Percentiles rank a stretch among this genome's conserved stretches.
Evolutionary conservation across 2,888 invertebrate species (phyloP).

Genomic region (Acronicta psi): DNA sequence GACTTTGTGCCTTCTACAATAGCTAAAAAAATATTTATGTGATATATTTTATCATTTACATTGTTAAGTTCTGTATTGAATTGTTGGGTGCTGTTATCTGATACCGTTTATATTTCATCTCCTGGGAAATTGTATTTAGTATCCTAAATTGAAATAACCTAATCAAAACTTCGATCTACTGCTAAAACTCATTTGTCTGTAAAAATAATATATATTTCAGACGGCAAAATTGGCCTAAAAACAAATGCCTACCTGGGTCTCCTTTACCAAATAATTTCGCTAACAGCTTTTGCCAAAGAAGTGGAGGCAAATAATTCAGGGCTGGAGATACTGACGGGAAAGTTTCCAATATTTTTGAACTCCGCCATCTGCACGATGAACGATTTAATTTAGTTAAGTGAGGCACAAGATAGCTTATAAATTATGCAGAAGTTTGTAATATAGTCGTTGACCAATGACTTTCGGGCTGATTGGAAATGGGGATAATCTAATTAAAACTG

Average conservation of each 20-base stretch:
- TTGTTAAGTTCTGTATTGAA: neutral
- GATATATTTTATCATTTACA: neutral
- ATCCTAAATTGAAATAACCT: constrained; percentile 14
- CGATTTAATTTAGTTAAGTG: constrained; percentile 79
- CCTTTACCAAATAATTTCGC: constrained; percentile 52
- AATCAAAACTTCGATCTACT: neutral
- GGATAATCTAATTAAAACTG: constrained; percentile 46
- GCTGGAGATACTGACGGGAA: constrained; percentile 52
- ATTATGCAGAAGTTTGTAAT: constrained; percentile 62
- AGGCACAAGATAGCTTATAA: constrained; percentile 67
- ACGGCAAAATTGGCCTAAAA: constrained; percentile 39
- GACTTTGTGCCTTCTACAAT: constrained; percentile 6
- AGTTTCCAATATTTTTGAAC: constrained; percentile 72
- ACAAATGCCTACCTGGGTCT: constrained; percentile 47
- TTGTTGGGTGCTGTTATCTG: neutral
- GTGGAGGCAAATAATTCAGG: constrained; percentile 55
- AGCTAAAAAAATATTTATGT: constrained; percentile 6
- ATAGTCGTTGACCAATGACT: constrained; percentile 52
- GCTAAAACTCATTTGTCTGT: constrained; percentile 1
- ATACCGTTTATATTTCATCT: constrained; percentile 1
- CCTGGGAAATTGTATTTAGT: constrained; percentile 3
- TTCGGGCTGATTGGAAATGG: constrained; percentile 51
- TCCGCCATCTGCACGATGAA: constrained; percentile 65
- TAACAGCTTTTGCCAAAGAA: constrained; percentile 49
- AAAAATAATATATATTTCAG: constrained; percentile 42